Percentiles rank a stretch among this genome's conserved stretches.
These are phyloP conservation scores for Nixonia krombeini DNA, from an alignment of 1,140 invertebrate species.

Conservation along the genomic window DNA sequence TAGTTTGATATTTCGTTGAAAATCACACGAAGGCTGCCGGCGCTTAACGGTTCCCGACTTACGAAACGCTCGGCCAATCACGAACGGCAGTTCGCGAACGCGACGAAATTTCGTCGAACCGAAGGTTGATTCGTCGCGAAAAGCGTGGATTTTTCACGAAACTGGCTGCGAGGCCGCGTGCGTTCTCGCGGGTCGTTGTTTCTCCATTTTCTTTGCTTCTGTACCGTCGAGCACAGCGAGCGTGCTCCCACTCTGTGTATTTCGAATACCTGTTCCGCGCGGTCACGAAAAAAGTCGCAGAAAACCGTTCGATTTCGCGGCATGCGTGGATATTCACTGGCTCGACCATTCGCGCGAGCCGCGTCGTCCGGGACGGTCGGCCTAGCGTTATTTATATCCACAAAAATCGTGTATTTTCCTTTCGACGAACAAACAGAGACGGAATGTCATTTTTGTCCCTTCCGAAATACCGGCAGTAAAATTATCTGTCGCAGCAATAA, in stretches of 20 bases:
- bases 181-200: constrained; percentile 3
- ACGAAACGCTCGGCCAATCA: no score
- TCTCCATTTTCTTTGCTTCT: constrained; percentile 33
- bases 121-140: no score
- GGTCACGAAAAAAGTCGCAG: constrained; percentile 36
- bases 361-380: neutral
- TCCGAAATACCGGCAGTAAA: neutral
- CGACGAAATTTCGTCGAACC: no score
- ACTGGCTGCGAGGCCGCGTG: no score
- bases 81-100: neutral
- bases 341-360: neutral
- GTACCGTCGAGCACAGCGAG: constrained; percentile 9
- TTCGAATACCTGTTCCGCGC: constrained; percentile 45
- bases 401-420: no score
- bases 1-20: neutral
- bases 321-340: neutral
- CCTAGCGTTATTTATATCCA: constrained; percentile 35
- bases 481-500: constrained; percentile 6
- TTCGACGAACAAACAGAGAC: no score
- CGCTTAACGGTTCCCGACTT: no score
- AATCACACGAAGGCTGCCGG: neutral
- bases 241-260: constrained; percentile 12
- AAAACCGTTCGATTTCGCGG: constrained; percentile 49
- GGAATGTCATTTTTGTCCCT: constrained; percentile 29
- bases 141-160: no score